Evolutionary conservation across 1,140 invertebrate genomes (phyloP), one percentile per base, ranked within the genome.

Genomic region (Papilio glaucus): DNA sequence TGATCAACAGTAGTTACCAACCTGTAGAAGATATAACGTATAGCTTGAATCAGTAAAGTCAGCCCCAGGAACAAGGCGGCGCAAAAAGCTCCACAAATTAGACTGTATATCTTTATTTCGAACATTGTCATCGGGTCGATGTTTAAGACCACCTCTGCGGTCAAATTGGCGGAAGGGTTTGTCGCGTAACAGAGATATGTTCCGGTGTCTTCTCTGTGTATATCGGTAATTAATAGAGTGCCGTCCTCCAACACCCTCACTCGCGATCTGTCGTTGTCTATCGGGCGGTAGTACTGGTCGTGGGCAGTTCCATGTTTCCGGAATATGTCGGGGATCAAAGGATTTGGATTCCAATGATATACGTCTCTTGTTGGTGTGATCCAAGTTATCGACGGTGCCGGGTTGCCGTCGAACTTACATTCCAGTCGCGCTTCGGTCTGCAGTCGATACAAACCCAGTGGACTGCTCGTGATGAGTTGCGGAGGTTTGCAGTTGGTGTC

Each of bases 101-200:
- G 95, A 87, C 97, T 98, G 70, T 96, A 94, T 45, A 98, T 96
- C 88, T 98, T 96, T 26, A 98, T 96, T 71, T 96, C 95, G 79
- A 96, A 95, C 92, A 97, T 96, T 61, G 96, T 97, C 81, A 96
- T 95, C 4, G 96, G 96, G 90, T 98, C 96, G 86, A 98, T 96
- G 76, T 96, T 96, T 9, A 98, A 92, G 29, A 95, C 94, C 21
- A 97, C 94, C 81, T 95, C 95, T 8, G 95, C 94, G 6, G 96
- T 97, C 4, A 95, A 90, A 86, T 98, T 98, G 38, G 96, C 96
- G 62, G 96, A 94, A 10, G 97, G 95, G 92, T 98, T 98, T 72
- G 96, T 95, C 13, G 97, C 97, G 81, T 96, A 96, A 86, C 98
- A 99, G 42, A 95, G 95, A 91, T 98, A 99, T 42, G 95, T 93